These are phyloP conservation scores for Darevskia nairensis DNA, from an alignment of 2,797 vertebrate genomes.

Conservation along the genomic window DNA sequence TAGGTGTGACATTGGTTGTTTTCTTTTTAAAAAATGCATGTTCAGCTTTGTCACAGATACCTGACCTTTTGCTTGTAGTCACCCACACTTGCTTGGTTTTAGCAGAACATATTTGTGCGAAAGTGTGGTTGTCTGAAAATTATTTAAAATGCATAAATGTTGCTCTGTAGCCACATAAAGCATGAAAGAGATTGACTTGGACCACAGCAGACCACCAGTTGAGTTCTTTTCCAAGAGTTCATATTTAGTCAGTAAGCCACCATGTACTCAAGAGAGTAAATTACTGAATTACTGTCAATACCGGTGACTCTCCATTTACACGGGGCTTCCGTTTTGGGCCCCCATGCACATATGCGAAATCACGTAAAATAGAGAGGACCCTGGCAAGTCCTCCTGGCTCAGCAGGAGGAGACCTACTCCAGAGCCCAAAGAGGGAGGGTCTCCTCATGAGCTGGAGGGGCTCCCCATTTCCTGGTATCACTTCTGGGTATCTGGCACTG, in stretches of 20 bases:
- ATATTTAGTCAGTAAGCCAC: background rate
- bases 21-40: slow-evolving; percentile 43
- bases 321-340: too few species aligned
- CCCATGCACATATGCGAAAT: too few species aligned
- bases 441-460: too few species aligned
- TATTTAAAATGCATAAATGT: slow-evolving; percentile 1
- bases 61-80: slow-evolving; percentile 7
- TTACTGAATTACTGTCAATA: background rate
- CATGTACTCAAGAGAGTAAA: background rate
- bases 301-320: background rate
- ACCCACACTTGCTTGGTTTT: background rate
- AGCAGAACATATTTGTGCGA: background rate
- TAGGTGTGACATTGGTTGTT: background rate
- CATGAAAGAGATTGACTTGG: background rate
- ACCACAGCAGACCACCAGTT: background rate
- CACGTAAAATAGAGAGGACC: too few species aligned
- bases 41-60: slow-evolving; percentile 39
- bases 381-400: too few species aligned
- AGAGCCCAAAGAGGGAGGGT: too few species aligned
- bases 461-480: too few species aligned
- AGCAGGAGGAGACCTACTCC: too few species aligned
- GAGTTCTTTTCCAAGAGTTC: background rate
- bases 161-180: background rate
- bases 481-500: too few species aligned
- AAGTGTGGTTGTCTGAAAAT: background rate